Conservation (phyloP, 2,113 vertebrate genomes). For the Cryptotis parvus region DNA sequence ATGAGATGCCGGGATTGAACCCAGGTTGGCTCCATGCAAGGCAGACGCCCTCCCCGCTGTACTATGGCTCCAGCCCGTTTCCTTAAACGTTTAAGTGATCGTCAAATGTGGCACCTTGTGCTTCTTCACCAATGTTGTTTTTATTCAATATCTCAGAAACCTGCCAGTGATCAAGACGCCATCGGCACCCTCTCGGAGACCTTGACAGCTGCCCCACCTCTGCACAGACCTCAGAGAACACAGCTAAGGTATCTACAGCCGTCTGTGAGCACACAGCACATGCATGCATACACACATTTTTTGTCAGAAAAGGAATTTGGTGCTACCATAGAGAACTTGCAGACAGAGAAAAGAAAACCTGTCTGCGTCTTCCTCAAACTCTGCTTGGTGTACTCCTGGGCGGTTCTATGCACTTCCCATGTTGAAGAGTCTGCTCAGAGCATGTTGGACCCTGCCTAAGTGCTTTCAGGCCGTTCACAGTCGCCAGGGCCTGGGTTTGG, state of each 20-base stretch:
- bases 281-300: too few relatives aligned
- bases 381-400: neutral
- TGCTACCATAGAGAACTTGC: neutral
- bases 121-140: conserved; percentile 11
- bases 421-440: too few relatives aligned
- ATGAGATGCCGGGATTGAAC: too few relatives aligned
- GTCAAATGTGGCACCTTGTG: neutral
- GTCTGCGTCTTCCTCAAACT: neutral
- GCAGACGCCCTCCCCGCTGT: too few relatives aligned
- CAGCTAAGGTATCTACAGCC: conserved; percentile 81
- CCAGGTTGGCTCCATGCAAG: too few relatives aligned
- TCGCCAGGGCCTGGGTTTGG: neutral
- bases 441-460: neutral
- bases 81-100: neutral
- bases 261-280: too few relatives aligned
- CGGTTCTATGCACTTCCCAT: neutral
- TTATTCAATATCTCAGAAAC: conserved; percentile 78
- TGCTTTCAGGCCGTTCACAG: neutral
- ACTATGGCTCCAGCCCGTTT: too few relatives aligned
- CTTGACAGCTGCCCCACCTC: conserved; percentile 78
- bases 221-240: conserved; percentile 71
- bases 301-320: neutral
- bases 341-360: neutral
- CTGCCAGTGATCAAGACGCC: conserved; percentile 76
- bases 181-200: conserved; percentile 84